Base-by-base conservation (phyloP, 2,113 vertebrate genomes). In the Physeter macrocephalus region DNA sequence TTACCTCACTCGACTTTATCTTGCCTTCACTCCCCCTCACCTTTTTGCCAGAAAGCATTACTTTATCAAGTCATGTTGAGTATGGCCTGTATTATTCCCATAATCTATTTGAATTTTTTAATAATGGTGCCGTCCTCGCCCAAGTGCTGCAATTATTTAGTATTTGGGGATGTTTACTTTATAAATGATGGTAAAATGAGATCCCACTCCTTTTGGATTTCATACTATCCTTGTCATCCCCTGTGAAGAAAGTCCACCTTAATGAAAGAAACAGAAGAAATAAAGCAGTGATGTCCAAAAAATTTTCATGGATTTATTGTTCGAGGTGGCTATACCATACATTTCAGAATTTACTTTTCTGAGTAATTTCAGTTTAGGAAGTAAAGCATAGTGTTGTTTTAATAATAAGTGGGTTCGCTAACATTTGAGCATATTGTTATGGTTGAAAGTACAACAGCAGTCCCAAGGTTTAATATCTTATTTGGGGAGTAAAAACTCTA, bases 11-110 rank as follows among this genome's bases (percentile, higher is more conserved):
- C 4, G 4, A 8, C 34, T 2, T 15, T n/a, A 14, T 18, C 92
- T 43, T n/a, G 1, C 54, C 8, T 69, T 59, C 27, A 59, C 27
- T 23, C 23, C 34, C 21, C 21, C n/a, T 97, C 83, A 93, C 98
- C 89, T 97, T 96, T 97, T 95, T 98, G 94, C 93, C 83, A 64
- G 91, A 93, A 97, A 97, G 78, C 88, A 96, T 91, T 61, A 20
- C 3, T 13, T 92, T 80, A 54, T 96, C 72, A 89, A 36, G 71
- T 96, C 95, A 86, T 86, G 66, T 84, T 96, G 97, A 87, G 95
- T 89, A 91, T 97, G 67, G 88, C 94, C 77, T 96, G 71, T 77
- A 10, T 88, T 34, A 43, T 62, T 72, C 80, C 71, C 75, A 78
- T 14, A 75, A 85, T 96, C 86, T 59, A 93, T 93, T 97, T 95